Base-by-base conservation (phyloP, 2,888 invertebrate species). In the Tiliacea citrago region DNA sequence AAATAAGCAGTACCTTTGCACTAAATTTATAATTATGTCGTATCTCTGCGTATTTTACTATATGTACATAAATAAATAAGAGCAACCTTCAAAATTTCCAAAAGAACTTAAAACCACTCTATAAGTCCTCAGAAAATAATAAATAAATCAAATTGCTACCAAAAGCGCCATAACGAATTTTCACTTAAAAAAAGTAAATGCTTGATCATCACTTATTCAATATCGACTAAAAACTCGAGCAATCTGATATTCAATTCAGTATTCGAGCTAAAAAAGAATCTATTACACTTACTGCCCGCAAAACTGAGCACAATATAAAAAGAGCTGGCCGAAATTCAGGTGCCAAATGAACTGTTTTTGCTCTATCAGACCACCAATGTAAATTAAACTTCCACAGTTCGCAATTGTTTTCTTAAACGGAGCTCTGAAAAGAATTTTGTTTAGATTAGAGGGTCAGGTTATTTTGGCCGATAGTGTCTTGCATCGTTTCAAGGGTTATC, bases 301-400 rank as follows among this genome's bases (percentile, higher is more conserved):
- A 89, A 88, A 90, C 86, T 88, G 86, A 83, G 74, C 82, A 83
- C 81, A 77, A 81, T 82, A 82, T 80, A 86, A 88, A 90, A 88
- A 88, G 77, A 75, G 75, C 79, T 83, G 73, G 73, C 73, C 81
- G 84, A 90, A 90, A 85, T 90, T 88, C 90, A 90, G 88, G 89
- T 90, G 87, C 77, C 79, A 88, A 91, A 88, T 83, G 86, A 88
- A 88, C 84, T 87, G 88, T 88, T 91, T 91, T 89, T 90, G 81
- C 88, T 85, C 68, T 71, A 76, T 78, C 83, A 84, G 63, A 72
- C 76, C 68, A 82, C 90, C 85, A 87, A 63, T 73, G 60, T 76
- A 68, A 71, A 51, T 63, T 76, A 84, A 82, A 61, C 88, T 66
- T 72, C 83, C 67, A 63, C 66, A n/a, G 62, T 42, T 18, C 67